Percentiles rank a stretch among this genome's conserved stretches.
Evolutionary conservation across 1,140 invertebrate species (phyloP).

Genomic region (Zaprionus vittiger): DNA sequence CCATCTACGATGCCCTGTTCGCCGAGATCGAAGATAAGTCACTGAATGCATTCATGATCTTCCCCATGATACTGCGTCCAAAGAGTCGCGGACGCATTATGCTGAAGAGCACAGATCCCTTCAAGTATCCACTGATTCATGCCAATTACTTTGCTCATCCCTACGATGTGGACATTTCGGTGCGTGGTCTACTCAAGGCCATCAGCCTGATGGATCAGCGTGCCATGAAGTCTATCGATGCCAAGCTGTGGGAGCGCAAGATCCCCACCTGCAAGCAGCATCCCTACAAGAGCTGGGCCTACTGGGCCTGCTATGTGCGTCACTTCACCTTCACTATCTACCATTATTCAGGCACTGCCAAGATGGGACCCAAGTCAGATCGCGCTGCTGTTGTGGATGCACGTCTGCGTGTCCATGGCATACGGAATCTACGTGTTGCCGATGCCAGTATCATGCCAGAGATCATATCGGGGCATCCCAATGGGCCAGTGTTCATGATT

Average conservation of each 20-base stretch:
- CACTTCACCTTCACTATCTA: conserved; percentile 90
- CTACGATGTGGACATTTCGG: conserved; percentile 88
- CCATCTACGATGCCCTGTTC: conserved; percentile 86
- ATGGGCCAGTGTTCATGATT: conserved; percentile 89
- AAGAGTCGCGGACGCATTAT: conserved; percentile 90
- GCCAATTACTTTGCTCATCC: conserved; percentile 90
- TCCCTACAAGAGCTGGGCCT: conserved; percentile 88
- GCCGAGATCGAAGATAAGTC: conserved; percentile 84
- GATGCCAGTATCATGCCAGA: conserved; percentile 90
- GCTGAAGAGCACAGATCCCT: conserved; percentile 89
- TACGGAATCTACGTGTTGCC: conserved; percentile 89
- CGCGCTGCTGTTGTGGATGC: conserved; percentile 89
- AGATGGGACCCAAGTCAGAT: conserved; percentile 91
- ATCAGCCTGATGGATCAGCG: conserved; percentile 86
- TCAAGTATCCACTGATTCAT: conserved; percentile 91
- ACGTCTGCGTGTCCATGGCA: conserved; percentile 88
- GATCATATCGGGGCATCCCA: conserved; percentile 88
- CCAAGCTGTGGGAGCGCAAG: conserved; percentile 87
- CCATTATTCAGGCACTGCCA: conserved; percentile 92
- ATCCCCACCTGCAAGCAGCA: conserved; percentile 88
- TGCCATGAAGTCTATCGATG: conserved; percentile 86
- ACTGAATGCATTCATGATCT: conserved; percentile 87
- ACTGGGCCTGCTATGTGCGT: conserved; percentile 90
- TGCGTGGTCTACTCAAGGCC: conserved; percentile 87
- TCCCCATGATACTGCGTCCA: conserved; percentile 90